Evolutionary conservation across 2,113 vertebrate species (phyloP).

Genomic region (Gila orcuttii): DNA sequence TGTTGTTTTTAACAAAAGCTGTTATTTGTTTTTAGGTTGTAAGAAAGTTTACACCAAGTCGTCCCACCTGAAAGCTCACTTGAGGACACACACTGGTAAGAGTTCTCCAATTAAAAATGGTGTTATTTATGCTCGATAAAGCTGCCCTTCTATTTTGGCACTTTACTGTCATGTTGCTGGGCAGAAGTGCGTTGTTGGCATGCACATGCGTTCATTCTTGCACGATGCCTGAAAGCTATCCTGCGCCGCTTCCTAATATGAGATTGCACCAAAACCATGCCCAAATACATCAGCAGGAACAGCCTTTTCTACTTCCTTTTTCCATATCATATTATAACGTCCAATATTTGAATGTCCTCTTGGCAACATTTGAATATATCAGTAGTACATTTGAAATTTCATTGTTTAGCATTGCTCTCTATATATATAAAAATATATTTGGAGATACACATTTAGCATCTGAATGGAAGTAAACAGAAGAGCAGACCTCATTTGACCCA

Average conservation of each 20-base stretch:
- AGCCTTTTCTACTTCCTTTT: neutral
- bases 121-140: constrained; percentile 51
- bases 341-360: neutral
- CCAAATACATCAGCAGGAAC: constrained; percentile 2
- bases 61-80: constrained; percentile 90
- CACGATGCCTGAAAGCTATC: constrained; percentile 46
- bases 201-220: constrained; percentile 49
- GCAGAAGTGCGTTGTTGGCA: constrained; percentile 55
- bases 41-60: constrained; percentile 92
- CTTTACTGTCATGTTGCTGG: constrained; percentile 56
- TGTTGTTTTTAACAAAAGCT: constrained; percentile 7
- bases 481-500: neutral
- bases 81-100: constrained; percentile 91
- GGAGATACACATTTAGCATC: neutral
- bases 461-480: neutral
- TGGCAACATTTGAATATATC: neutral
- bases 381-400: neutral
- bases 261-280: constrained; percentile 18
- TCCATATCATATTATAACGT: neutral
- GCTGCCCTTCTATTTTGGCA: constrained; percentile 52
- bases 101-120: constrained; percentile 56
- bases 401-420: neutral
- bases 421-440: neutral
- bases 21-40: constrained; percentile 74
- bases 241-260: neutral